phyloP scores from a whole-genome alignment of 2,113 vertebrate genomes.

The Heterocephalus glaber region DNA sequence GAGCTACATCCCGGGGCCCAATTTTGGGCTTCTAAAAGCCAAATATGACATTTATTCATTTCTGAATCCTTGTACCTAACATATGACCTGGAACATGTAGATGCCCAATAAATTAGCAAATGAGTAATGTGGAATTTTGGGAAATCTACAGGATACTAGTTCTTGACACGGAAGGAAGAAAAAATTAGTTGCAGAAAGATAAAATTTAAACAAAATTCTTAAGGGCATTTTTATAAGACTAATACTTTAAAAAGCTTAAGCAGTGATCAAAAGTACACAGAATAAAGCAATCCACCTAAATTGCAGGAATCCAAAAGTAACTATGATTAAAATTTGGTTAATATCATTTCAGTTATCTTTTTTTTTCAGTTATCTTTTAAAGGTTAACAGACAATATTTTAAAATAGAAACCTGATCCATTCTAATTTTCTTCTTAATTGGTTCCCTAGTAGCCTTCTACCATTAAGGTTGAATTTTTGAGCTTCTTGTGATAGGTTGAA shows the following conservation, averaged over 20 bases:
- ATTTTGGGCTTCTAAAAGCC: neutral
- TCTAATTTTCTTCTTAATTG: constrained; percentile 43
- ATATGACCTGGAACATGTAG: neutral
- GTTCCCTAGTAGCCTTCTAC: neutral
- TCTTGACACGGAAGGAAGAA: neutral
- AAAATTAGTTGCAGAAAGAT: neutral
- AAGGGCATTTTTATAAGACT: constrained; percentile 54
- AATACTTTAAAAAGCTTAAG: neutral
- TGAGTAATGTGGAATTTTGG: neutral
- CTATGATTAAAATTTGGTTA: constrained; percentile 24
- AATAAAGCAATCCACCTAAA: constrained; percentile 35
- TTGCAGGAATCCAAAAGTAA: constrained; percentile 23
- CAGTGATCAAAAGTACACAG: neutral
- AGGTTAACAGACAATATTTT: constrained; percentile 10
- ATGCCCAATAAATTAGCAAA: constrained; percentile 12
- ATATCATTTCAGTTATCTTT: neutral
- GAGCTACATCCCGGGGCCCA: neutral
- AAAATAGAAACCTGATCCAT: neutral
- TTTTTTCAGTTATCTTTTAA: constrained; percentile 11
- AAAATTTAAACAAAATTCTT: neutral
- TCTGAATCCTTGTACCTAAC: neutral
- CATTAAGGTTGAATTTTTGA: constrained; percentile 2
- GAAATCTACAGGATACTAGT: neutral
- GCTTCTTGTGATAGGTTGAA: neutral
- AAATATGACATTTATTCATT: constrained; percentile 30